These are phyloP conservation scores for Neostethus bicornis DNA, from an alignment of 2,797 vertebrate species.

Conservation along the genomic window DNA sequence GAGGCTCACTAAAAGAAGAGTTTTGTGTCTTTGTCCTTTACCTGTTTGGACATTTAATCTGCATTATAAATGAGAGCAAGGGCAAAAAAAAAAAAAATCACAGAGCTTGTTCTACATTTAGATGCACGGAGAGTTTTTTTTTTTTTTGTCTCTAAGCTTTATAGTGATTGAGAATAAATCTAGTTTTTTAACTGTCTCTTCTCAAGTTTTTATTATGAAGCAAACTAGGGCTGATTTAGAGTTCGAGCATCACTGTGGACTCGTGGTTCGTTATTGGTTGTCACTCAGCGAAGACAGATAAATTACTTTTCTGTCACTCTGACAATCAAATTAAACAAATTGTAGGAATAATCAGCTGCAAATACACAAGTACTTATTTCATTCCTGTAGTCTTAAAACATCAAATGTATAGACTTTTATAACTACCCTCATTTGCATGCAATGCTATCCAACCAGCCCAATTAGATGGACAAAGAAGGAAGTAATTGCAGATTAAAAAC, in stretches of 20 bases:
- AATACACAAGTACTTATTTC: conserved; percentile 45
- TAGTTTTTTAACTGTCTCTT: conserved; percentile 65
- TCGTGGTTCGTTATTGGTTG: conserved; percentile 86
- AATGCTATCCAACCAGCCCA: conserved; percentile 60
- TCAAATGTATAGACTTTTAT: conserved; percentile 54
- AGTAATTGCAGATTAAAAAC: conserved; percentile 81
- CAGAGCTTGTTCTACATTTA: too few relatives aligned
- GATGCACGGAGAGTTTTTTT: conserved; percentile 14
- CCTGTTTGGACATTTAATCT: conserved; percentile 37
- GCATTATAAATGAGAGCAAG: conserved; percentile 39
- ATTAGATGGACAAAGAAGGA: conserved; percentile 74
- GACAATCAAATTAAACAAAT: conserved; percentile 77
- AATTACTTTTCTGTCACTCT: conserved; percentile 89
- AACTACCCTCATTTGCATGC: conserved; percentile 67
- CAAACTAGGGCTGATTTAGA: conserved; percentile 91
- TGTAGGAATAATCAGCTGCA: conserved; percentile 83
- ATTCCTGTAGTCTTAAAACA: conserved; percentile 58
- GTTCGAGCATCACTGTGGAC: conserved; percentile 81
- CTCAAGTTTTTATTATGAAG: conserved; percentile 71
- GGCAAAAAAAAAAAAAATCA: too few relatives aligned
- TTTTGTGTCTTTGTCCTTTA: conserved; percentile 61
- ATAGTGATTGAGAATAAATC: conserved; percentile 86
- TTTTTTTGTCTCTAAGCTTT: conserved; percentile 79
- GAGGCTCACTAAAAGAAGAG: conserved; percentile 38
- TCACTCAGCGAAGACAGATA: conserved; percentile 87